Conservation (phyloP, 1,140 invertebrate genomes). For the Drosophila nigromelanica region DNA sequence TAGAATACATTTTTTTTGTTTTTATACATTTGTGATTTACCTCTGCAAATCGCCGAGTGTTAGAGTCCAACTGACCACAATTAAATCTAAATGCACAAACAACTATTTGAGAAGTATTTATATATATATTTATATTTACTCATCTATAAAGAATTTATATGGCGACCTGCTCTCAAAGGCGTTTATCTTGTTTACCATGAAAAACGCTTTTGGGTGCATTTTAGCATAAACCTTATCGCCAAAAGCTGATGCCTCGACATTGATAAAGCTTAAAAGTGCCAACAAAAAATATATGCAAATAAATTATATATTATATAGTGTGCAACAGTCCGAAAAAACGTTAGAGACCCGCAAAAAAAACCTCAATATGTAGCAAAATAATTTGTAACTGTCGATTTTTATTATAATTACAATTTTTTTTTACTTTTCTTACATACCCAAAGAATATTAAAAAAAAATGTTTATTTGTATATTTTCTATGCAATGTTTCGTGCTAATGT, state of each 20-base stretch:
- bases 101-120: conserved; percentile 50
- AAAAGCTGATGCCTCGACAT: conserved; percentile 11
- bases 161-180: neutral
- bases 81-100: conserved; percentile 52
- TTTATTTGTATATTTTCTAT: too few relatives aligned
- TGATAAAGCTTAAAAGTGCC: conserved; percentile 26
- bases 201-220: conserved; percentile 6
- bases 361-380: too few relatives aligned
- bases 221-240: neutral
- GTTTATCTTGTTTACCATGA: neutral
- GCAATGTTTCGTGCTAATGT: too few relatives aligned
- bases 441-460: too few relatives aligned
- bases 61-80: conserved; percentile 64
- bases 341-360: neutral
- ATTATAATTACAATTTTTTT: neutral
- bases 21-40: too few relatives aligned
- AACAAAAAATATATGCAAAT: neutral
- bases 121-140: neutral
- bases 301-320: neutral
- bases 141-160: conserved; percentile 9
- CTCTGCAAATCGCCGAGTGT: too few relatives aligned
- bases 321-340: neutral
- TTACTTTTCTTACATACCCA: too few relatives aligned
- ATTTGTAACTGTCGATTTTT: too few relatives aligned
- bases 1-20: conserved; percentile 49